Conservation (phyloP, 2,888 invertebrate species). For the Agrochola litura region DNA sequence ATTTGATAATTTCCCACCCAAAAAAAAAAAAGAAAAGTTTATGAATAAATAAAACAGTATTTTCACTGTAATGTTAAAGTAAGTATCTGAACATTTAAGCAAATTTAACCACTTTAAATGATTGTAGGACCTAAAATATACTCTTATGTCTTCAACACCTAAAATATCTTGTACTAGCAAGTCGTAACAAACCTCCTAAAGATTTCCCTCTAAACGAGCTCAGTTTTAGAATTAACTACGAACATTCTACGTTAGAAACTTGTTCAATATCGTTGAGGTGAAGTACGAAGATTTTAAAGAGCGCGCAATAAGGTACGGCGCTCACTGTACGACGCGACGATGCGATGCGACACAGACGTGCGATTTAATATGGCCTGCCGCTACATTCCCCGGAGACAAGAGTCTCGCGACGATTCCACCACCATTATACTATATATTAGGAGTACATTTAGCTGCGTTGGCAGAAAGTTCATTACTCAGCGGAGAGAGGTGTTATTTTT, state of each 20-base stretch:
- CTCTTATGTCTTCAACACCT: background rate
- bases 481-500: conserved; percentile 22
- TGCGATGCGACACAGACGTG: conserved; percentile 51
- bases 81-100: background rate
- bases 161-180: background rate
- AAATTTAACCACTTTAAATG: background rate
- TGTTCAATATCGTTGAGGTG: conserved; percentile 71
- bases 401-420: conserved; percentile 53
- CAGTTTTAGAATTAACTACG: conserved; percentile 60
- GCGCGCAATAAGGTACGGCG: conserved; percentile 68
- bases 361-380: conserved; percentile 72
- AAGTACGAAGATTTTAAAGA: conserved; percentile 70
- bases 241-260: conserved; percentile 65
- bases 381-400: conserved; percentile 64
- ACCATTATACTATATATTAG: conserved; percentile 36
- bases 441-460: conserved; percentile 22
- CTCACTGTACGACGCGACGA: conserved; percentile 21
- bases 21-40: too few relatives aligned
- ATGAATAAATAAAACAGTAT: background rate
- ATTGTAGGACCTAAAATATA: background rate
- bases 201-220: conserved; percentile 46
- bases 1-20: too few relatives aligned
- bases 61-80: background rate
- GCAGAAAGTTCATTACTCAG: conserved; percentile 46
- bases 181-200: conserved; percentile 17